phyloP scores from a whole-genome alignment of 2,113 vertebrate genomes.

The Elephas maximus region DNA sequence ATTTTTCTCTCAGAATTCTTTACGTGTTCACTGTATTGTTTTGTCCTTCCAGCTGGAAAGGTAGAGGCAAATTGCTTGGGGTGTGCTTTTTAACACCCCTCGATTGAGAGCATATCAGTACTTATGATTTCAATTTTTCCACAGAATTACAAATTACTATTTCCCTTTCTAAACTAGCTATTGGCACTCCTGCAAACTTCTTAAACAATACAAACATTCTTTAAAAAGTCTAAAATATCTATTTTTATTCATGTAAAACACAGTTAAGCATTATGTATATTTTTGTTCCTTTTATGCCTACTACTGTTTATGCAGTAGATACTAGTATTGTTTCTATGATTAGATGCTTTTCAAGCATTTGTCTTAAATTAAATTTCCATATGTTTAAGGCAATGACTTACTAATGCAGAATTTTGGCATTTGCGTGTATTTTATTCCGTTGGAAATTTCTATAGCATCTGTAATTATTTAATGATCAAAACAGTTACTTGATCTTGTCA shows the following conservation, averaged over 20 bases:
- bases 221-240: slow-evolving; percentile 64
- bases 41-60: background rate
- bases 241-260: slow-evolving; percentile 69
- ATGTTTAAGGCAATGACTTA: slow-evolving; percentile 82
- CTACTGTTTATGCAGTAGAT: slow-evolving; percentile 73
- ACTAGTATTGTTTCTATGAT: slow-evolving; percentile 79
- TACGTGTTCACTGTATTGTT: background rate
- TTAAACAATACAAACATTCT: slow-evolving; percentile 51
- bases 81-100: background rate
- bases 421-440: slow-evolving; percentile 79
- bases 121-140: slow-evolving; percentile 64
- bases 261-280: slow-evolving; percentile 70
- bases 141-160: slow-evolving; percentile 53
- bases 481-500: slow-evolving; percentile 86
- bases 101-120: slow-evolving; percentile 43
- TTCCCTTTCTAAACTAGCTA: slow-evolving; percentile 63
- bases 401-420: slow-evolving; percentile 81
- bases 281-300: slow-evolving; percentile 73
- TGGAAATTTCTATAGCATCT: slow-evolving; percentile 85
- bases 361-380: slow-evolving; percentile 85
- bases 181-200: slow-evolving; percentile 50
- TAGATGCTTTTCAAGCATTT: slow-evolving; percentile 77
- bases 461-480: slow-evolving; percentile 87
- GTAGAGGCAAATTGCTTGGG: background rate
- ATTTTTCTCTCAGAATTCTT: background rate